These are phyloP conservation scores for Ailuropoda melanoleuca DNA, from an alignment of 2,113 vertebrate genomes.

Conservation along the genomic window DNA sequence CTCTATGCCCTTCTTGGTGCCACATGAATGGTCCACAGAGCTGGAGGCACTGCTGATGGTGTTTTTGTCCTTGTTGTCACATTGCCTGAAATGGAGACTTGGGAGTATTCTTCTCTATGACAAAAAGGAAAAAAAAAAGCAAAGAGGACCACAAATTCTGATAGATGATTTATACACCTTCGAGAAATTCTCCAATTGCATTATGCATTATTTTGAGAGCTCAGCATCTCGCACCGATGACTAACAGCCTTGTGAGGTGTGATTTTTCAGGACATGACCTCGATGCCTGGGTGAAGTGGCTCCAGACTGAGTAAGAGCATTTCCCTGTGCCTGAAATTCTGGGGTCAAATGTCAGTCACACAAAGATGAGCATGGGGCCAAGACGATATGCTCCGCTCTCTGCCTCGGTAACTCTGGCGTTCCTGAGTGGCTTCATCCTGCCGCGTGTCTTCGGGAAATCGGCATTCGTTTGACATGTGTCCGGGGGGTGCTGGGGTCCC, in stretches of 20 bases:
- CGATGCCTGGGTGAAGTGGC: neutral
- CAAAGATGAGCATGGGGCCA: neutral
- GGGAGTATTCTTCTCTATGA: neutral
- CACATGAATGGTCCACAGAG: too few species aligned
- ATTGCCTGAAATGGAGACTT: neutral
- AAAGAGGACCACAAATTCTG: neutral
- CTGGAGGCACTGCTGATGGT: rapidly evolving
- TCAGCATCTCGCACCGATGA: neutral
- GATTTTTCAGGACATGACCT: neutral
- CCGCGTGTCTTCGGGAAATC: neutral
- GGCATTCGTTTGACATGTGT: neutral
- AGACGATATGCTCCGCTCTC: rapidly evolving
- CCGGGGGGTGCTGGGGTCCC: neutral
- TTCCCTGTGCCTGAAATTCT: neutral
- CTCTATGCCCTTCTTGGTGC: neutral
- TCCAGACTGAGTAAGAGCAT: neutral
- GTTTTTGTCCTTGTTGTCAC: neutral
- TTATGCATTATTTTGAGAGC: neutral
- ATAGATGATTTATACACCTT: neutral
- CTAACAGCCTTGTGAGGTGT: neutral
- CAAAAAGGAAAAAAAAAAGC: neutral
- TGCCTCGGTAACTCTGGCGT: neutral
- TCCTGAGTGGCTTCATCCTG: rapidly evolving
- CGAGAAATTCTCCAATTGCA: neutral
- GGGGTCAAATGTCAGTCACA: neutral